Evolutionary conservation across 2,888 invertebrate genomes (phyloP), one percentile per base, ranked within the genome.

Genomic region (Stenodera caucasica): DNA sequence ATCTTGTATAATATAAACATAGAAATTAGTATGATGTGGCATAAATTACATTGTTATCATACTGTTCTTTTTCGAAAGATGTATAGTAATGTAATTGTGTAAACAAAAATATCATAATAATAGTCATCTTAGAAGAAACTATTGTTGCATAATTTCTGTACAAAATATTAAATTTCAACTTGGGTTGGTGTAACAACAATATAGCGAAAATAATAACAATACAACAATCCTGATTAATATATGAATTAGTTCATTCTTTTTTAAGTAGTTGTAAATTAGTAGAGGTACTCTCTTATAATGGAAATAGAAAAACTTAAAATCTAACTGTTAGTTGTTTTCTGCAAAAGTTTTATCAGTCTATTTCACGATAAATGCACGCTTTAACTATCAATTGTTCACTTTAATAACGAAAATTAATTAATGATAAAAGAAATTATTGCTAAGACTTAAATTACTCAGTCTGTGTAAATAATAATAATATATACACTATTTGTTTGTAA

Each of bases 391-490:
- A 11, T 53, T 61, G 58, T 58, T 64, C 64, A 64, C 64, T 61
- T 54, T 32, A 51, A 63, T 55, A 60, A 57, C 26, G 32, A 45
- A 57, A 32, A 26, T 23, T 12, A 53, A 37, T 12, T 49, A 14
- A 30, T 49, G 18, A 9, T 35, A 26, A 26, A 26, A 26, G 26
- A 26, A 5, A 26, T 5, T 26, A 26, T 26, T 5, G 5, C 2
- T 32, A 23, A 53, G 61, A 67, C 69, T 73, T 71, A 69, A 67
- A 70, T 74, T 63, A 72, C 68, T 75, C 75, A 75, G 75, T 75
- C 75, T 45, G 72, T 68, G 69, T 72, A 71, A 69, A 63, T 65
- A 63, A 40, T 35, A 55, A 60, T 58, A 59, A 64, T 71, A 70
- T 70, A 61, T 72, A 71, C 70, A 70, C 66, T 66, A 66, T 33